Base-by-base conservation (phyloP, 2,113 vertebrate genomes). In the Charadrius vociferus region DNA sequence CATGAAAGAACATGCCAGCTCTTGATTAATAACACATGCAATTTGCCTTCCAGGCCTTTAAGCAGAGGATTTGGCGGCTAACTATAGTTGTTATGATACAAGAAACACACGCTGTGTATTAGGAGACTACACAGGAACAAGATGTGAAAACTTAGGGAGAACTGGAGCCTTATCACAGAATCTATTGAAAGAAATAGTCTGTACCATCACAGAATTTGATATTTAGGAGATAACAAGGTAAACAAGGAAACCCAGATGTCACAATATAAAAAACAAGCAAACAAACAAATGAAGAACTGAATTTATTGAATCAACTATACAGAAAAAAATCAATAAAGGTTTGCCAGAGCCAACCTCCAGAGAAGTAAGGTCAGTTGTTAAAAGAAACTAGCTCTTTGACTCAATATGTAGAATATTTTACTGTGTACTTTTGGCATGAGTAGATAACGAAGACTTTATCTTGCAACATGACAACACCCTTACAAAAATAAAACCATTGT, bases 241-340 rank as follows among this genome's bases (percentile, higher is more conserved):
- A 95, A 89, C 1, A 0, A 85, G 70, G 55, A 86, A 81, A 73
- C 39, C 2, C 39, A 86, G 56, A 68, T 83, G 52, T 75, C 79
- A 68, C n/a, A 73, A 49, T 81, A 74, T 82, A 58, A 94, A 90
- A 53, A 53, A 15, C 29, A 89, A 94, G 17, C 24, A 86, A 92
- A 34, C 13, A 86, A 90, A 81, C 56, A 75, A 72, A 68, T 37
- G 8, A 43, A 81, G 12, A 89, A 84, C 37, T 63, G 63, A 70
- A 27, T 52, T 92, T 87, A 79, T 92, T 91, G 87, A 95, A 95
- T 96, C 45, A 88, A 56, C 17, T 18, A 5, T 73, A 82, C 36
- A 81, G 29, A 85, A 30, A 66, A 63, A 66, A 81, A 81, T 92
- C 89, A 87, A 95, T 92, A 94, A 93, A 92, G 52, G 82, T 86